Percentiles rank a stretch among this genome's conserved stretches.
These are phyloP conservation scores for Siniperca undulata DNA, from an alignment of 2,797 vertebrate species.

Conservation along the genomic window DNA sequence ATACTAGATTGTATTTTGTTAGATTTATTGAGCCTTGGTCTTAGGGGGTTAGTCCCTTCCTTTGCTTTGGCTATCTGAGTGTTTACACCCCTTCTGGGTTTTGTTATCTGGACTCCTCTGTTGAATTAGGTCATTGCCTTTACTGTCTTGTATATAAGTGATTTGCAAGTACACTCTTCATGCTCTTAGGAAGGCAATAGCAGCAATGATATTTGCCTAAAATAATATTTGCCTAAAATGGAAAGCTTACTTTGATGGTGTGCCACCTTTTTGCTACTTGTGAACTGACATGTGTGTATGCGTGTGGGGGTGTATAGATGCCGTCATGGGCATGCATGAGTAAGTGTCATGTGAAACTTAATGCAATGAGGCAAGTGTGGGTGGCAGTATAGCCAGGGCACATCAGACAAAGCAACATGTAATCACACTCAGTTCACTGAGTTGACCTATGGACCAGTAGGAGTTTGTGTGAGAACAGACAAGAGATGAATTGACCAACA, in stretches of 20 bases:
- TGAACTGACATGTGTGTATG: neutral
- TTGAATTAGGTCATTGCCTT: neutral
- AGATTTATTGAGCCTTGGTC: neutral
- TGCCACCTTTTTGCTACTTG: neutral
- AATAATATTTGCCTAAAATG: neutral
- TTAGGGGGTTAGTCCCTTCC: neutral
- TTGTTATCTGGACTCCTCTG: neutral
- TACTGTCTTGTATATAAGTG: neutral
- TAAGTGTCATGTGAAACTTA: constrained; percentile 57
- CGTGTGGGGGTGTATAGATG: constrained; percentile 34
- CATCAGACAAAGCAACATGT: constrained; percentile 45
- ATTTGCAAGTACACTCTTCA: neutral
- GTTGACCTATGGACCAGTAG: constrained; percentile 7
- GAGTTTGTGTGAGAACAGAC: neutral
- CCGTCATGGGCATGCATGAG: constrained; percentile 46
- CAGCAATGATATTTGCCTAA: neutral
- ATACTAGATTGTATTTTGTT: neutral
- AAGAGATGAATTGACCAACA: neutral
- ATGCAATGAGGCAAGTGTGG: constrained; percentile 68
- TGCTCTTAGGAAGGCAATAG: neutral
- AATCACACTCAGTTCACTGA: constrained; percentile 23
- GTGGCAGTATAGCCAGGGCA: constrained; percentile 27
- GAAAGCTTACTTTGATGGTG: neutral
- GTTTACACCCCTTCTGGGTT: neutral
- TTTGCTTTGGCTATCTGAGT: neutral